Conservation (phyloP, 2,888 invertebrate species). For the Epiblema foenella region DNA sequence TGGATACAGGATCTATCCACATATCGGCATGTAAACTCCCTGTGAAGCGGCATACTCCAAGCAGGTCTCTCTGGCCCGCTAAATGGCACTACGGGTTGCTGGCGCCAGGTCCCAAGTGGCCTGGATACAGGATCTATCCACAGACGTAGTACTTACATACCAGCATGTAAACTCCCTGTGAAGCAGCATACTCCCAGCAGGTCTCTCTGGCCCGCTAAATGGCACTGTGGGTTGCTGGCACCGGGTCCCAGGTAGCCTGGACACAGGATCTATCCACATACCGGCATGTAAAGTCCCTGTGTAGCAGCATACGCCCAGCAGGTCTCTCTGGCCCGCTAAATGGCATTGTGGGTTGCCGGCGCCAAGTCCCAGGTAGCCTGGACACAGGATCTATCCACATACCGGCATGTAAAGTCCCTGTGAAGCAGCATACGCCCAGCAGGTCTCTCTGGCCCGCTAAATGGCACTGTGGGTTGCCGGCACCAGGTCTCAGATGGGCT, state of each 20-base stretch:
- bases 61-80: background rate
- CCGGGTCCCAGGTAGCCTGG: conserved; percentile 84
- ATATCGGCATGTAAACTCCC: background rate
- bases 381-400: conserved; percentile 52
- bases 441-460: conserved; percentile 63
- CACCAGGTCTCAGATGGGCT: conserved; percentile 81
- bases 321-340: conserved; percentile 62
- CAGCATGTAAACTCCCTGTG: conserved; percentile 86
- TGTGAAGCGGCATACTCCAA: background rate
- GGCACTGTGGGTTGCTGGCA: conserved; percentile 75
- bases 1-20: background rate
- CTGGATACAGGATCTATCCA: background rate
- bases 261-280: conserved; percentile 48
- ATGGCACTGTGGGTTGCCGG: conserved; percentile 79
- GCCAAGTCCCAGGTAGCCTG: conserved; percentile 82
- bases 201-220: conserved; percentile 65
- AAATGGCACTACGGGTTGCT: background rate
- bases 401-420: conserved; percentile 86
- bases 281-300: conserved; percentile 86
- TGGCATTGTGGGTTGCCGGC: conserved; percentile 77
- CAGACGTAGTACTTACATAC: conserved; percentile 53
- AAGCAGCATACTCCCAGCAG: conserved; percentile 86
- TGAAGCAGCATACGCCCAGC: conserved; percentile 86
- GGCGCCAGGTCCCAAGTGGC: background rate
- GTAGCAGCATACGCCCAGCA: conserved; percentile 86